Base-by-base conservation (phyloP, 2,113 vertebrate genomes). In the Seriola aureovittata region DNA sequence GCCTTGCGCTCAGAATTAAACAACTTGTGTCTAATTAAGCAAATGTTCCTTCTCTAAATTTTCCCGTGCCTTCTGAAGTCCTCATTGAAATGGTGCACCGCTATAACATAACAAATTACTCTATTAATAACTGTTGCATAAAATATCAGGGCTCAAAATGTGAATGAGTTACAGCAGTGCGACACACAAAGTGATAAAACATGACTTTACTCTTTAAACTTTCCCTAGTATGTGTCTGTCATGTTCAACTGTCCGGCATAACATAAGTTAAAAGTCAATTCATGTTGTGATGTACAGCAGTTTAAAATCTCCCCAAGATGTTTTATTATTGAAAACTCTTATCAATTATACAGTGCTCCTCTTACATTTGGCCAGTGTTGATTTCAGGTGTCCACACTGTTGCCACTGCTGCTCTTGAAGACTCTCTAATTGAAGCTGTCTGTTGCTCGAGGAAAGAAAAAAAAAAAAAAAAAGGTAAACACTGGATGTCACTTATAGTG, bases 121-220 rank as follows among this genome's bases (percentile, higher is more conserved):
- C 54, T 66, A 75, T 76, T 85, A 84, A 85, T 86, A 85, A 75
- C 57, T 80, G 29, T 67, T 77, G 75, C 68, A 44, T 67, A 96
- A 96, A 95, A 95, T 90, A 96, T 96, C 90, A 95, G 87, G 44
- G 88, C 90, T 93, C 94, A 81, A 93, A 72, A 79, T 96, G 93
- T 50, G 95, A 96, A 94, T 59, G 94, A 96, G 95, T 96, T 96
- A 95, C 90, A 92, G 94, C 92, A 92, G 93, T 93, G 88, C 92
- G 95, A 95, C 94, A 94, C n/a, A 68, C 29, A 40, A 60, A 71
- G 16, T 3, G 42, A 44, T 59, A 62, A 71, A 64, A 46, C 10
- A 54, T 23, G 3, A 10, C 42, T 50, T 52, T 54, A n/a, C 32
- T 59, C 9, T 17, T 23, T 44, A 68, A 63, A 71, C 11, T 8